phyloP scores from a whole-genome alignment of 2,888 invertebrate genomes.

The Leistus spinibarbis region DNA sequence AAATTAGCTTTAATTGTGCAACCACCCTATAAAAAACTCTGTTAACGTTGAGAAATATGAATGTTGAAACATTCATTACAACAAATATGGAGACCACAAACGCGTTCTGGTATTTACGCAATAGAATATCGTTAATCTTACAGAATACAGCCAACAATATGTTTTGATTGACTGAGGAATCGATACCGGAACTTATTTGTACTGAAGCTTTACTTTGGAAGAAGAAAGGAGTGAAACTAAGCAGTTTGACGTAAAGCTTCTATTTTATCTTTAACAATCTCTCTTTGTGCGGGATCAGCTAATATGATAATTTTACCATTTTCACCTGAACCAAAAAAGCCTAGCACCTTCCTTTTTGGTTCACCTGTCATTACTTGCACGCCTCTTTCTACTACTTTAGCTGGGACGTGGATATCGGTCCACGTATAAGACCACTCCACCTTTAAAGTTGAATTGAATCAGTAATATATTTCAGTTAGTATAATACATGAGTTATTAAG shows the following conservation, averaged over 20 bases:
- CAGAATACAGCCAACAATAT: background rate
- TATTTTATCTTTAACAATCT: constrained; percentile 53
- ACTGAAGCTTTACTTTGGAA: background rate
- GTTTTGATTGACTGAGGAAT: background rate
- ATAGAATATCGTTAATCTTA: background rate
- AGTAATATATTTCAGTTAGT: background rate
- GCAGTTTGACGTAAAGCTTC: constrained; percentile 49
- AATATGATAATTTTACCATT: constrained; percentile 65
- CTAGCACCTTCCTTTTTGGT: constrained; percentile 65
- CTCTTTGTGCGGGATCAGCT: constrained; percentile 51
- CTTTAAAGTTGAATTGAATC: constrained; percentile 54
- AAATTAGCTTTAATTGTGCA: background rate
- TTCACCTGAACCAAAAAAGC: constrained; percentile 68
- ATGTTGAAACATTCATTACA: background rate
- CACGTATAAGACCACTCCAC: constrained; percentile 80
- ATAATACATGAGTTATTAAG: background rate
- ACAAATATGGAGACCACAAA: background rate
- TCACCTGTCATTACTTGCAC: constrained; percentile 66
- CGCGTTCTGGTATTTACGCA: background rate
- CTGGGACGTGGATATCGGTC: constrained; percentile 73
- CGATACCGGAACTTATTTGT: background rate
- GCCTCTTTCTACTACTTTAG: constrained; percentile 72
- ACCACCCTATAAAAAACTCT: background rate
- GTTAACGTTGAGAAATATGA: background rate
- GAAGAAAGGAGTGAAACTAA: constrained; percentile 22